Evolutionary conservation across 2,113 vertebrate species (phyloP).

Genomic region (Oryzias celebensis): DNA sequence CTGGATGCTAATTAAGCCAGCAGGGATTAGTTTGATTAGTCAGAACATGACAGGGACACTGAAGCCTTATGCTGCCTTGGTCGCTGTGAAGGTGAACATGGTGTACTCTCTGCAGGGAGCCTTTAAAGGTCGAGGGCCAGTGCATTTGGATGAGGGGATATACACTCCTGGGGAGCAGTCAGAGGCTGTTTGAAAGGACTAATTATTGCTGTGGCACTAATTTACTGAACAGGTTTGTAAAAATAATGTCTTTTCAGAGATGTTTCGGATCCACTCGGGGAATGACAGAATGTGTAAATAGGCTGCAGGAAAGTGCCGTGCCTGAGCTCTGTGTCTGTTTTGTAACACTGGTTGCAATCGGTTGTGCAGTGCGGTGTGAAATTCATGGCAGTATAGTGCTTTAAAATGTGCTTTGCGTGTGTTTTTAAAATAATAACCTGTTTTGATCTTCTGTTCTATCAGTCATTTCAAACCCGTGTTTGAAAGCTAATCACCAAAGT

Average conservation of each 20-base stretch:
- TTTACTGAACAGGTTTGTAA: conserved; percentile 38
- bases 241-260: conserved; percentile 40
- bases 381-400: conserved; percentile 53
- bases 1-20: conserved; percentile 15
- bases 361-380: conserved; percentile 59
- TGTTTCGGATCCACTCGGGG: conserved; percentile 32
- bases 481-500: conserved; percentile 22
- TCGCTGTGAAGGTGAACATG: conserved; percentile 7
- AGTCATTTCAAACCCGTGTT: conserved; percentile 24
- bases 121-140: conserved; percentile 15
- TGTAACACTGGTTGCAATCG: conserved; percentile 51
- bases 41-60: conserved; percentile 18
- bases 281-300: conserved; percentile 48
- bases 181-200: conserved; percentile 18
- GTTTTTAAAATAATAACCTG: conserved; percentile 3
- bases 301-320: conserved; percentile 36
- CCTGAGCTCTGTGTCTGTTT: conserved; percentile 31
- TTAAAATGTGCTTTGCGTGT: conserved; percentile 33
- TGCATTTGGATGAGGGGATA: conserved; percentile 9
- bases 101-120: background rate
- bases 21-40: conserved; percentile 13
- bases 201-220: conserved; percentile 31
- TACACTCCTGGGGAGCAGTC: conserved; percentile 18
- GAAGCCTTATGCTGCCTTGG: conserved; percentile 17
- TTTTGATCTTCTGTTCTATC: conserved; percentile 31